phyloP scores from a whole-genome alignment of 2,113 vertebrate species.

The Dipodomys merriami region DNA sequence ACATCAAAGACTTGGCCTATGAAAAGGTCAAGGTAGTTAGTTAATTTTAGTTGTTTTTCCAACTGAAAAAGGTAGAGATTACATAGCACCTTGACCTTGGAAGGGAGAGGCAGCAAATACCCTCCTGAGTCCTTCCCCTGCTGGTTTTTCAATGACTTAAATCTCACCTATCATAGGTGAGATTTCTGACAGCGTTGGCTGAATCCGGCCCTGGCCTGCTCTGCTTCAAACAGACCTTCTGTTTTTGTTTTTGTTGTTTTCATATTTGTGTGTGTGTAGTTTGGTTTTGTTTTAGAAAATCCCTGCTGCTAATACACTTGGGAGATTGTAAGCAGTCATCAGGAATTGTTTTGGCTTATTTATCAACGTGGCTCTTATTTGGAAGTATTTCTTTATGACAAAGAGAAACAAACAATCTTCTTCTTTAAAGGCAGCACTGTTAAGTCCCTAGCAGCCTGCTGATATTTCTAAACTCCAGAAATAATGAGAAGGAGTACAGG shows the following conservation, averaged over 20 bases:
- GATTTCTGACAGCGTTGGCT: neutral
- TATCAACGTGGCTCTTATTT: neutral
- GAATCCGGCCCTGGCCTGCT: too few relatives aligned
- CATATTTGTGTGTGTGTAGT: neutral
- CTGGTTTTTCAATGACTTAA: neutral
- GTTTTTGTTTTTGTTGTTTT: neutral
- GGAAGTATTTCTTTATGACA: slow-evolving; percentile 7
- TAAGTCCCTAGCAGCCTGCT: neutral
- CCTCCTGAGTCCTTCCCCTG: neutral
- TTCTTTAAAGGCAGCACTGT: neutral
- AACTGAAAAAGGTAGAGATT: neutral
- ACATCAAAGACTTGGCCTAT: slow-evolving; percentile 2
- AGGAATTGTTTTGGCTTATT: slow-evolving; percentile 22
- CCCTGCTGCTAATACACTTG: neutral
- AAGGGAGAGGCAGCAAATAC: neutral
- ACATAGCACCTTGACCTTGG: neutral
- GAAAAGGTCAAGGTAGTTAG: neutral
- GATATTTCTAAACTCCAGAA: neutral
- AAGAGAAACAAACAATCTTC: neutral
- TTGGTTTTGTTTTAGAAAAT: neutral
- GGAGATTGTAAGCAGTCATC: neutral
- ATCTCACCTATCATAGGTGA: neutral
- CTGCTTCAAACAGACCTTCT: neutral
- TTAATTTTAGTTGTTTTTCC: slow-evolving; percentile 23
- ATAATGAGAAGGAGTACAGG: neutral